Evolutionary conservation across 2,113 vertebrate genomes (phyloP).

Genomic region (Alligator mississippiensis): DNA sequence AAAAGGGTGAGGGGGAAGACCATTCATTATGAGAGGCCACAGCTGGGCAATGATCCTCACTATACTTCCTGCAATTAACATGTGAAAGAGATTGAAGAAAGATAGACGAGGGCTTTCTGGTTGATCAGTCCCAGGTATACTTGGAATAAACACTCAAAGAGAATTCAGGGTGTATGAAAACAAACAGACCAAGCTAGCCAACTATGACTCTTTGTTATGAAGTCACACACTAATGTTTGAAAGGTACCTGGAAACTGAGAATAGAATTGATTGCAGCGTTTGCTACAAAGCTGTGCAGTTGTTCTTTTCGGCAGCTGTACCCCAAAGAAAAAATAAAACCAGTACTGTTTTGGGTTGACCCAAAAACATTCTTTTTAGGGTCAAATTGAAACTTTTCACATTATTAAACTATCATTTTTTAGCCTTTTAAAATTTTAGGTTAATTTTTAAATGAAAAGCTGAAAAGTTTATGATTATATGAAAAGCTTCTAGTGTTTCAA

Average conservation of each 20-base stretch:
- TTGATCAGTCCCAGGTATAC: conserved; percentile 5
- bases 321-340: neutral
- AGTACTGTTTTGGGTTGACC: no score
- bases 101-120: conserved; percentile 25
- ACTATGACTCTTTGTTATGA: neutral
- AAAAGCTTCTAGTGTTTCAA: neutral
- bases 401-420: neutral
- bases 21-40: conserved; percentile 36
- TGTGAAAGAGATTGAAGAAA: conserved; percentile 16
- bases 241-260: neutral
- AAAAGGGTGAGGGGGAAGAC: neutral
- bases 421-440: neutral
- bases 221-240: neutral
- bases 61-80: conserved; percentile 47
- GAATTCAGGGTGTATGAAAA: neutral
- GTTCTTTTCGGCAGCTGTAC: neutral
- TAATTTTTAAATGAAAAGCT: neutral
- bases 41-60: neutral
- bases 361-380: no score
- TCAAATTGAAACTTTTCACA: no score
- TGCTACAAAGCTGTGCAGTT: neutral
- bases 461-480: neutral
- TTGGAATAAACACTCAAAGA: neutral
- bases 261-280: neutral
- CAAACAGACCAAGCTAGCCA: neutral